A percentile compares a stretch with the other conserved stretches of the same genome.
Evolutionary conservation across 1,140 invertebrate species (phyloP).

Genomic region (Drosophila quadrilineata): DNA sequence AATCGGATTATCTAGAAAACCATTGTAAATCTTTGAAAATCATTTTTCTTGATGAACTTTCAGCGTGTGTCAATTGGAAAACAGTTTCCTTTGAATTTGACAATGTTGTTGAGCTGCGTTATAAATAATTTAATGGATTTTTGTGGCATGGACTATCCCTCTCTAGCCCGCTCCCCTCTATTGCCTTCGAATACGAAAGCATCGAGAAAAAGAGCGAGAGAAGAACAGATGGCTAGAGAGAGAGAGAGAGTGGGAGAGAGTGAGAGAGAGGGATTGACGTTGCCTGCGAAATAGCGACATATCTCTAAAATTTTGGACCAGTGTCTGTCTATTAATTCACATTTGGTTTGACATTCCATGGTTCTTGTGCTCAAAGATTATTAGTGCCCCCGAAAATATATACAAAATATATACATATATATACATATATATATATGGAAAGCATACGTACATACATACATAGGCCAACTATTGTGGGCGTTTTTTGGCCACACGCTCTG

Average conservation of each 20-base stretch:
- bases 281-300: conserved; percentile 20
- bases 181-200: no score
- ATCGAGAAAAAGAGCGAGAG: neutral
- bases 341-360: conserved; percentile 68
- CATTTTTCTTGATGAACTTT: conserved; percentile 18
- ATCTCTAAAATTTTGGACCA: conserved; percentile 35
- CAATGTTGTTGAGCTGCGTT: conserved; percentile 28
- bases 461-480: conserved; percentile 37
- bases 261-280: conserved; percentile 3
- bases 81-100: conserved; percentile 33
- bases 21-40: neutral
- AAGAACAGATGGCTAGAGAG: neutral
- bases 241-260: neutral
- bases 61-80: conserved; percentile 11
- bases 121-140: conserved; percentile 64
- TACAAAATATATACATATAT: conserved; percentile 7
- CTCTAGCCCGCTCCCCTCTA: neutral
- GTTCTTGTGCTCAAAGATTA: conserved; percentile 9
- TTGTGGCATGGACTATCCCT: conserved; percentile 11
- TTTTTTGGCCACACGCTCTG: conserved; percentile 57
- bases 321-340: conserved; percentile 47
- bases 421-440: conserved; percentile 10
- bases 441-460: neutral
- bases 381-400: conserved; percentile 38
- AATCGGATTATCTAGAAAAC: neutral